Percentiles rank a stretch among this genome's conserved stretches.
Conservation (phyloP, 1,140 invertebrate genomes). For the Planococcus citri region DNA sequence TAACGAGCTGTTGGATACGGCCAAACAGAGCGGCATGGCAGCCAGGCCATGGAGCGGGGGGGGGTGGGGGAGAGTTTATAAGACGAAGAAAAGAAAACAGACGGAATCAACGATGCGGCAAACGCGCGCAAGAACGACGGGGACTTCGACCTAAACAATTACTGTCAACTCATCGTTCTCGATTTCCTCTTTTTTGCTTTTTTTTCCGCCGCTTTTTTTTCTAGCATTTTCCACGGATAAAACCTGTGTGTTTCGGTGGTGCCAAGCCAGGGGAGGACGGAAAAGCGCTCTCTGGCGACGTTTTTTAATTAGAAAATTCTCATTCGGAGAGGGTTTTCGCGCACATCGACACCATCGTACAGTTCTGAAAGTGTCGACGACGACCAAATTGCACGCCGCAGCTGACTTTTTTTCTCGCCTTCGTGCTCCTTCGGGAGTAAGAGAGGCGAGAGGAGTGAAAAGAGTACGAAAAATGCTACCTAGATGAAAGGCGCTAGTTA, state of each 20-base stretch:
- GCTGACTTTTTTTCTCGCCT: too few relatives aligned
- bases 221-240: too few relatives aligned
- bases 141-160: neutral
- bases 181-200: neutral
- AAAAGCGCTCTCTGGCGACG: neutral
- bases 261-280: too few relatives aligned
- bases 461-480: neutral
- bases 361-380: neutral
- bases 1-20: too few relatives aligned
- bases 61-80: too few relatives aligned
- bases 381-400: neutral
- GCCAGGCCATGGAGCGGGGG: too few relatives aligned
- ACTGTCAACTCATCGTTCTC: conserved; percentile 6
- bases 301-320: neutral
- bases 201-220: too few relatives aligned
- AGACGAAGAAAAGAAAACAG: conserved; percentile 6
- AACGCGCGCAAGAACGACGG: neutral
- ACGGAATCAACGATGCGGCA: neutral
- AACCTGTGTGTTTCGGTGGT: too few relatives aligned
- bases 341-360: too few relatives aligned
- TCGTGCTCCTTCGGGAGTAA: neutral
- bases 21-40: too few relatives aligned
- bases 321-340: too few relatives aligned
- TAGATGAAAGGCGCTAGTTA: neutral
- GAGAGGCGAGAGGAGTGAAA: neutral